Evolutionary conservation across 2,888 invertebrate genomes (phyloP).

Genomic region (Graphium colonna): DNA sequence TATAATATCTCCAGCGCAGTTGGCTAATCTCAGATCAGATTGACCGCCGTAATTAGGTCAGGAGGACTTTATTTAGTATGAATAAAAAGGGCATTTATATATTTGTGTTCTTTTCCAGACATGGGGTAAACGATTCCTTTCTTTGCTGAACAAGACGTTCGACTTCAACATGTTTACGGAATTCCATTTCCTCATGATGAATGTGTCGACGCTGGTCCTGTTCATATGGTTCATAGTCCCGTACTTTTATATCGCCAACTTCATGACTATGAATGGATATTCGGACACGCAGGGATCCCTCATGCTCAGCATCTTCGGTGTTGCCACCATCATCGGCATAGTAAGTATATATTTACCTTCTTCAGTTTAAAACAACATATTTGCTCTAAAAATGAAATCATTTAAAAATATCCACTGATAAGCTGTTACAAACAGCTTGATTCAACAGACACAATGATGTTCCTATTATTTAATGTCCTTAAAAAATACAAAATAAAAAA

Average conservation of each 20-base stretch:
- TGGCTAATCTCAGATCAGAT: too few relatives aligned
- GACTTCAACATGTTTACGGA: constrained; percentile 92
- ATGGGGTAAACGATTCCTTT: constrained; percentile 85
- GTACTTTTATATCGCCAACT: constrained; percentile 94
- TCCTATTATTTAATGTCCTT: too few relatives aligned
- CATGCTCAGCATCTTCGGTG: constrained; percentile 91
- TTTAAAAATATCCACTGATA: constrained; percentile 7
- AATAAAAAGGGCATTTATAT: too few relatives aligned
- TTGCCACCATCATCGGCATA: constrained; percentile 94
- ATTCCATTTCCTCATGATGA: constrained; percentile 90
- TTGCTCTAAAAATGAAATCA: too few relatives aligned
- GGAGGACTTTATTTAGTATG: too few relatives aligned
- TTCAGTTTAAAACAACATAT: too few relatives aligned
- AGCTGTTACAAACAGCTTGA: too few relatives aligned
- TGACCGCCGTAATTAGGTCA: too few relatives aligned
- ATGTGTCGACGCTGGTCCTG: constrained; percentile 92
- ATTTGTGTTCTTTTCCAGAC: constrained; percentile 83
- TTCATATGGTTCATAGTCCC: constrained; percentile 98
- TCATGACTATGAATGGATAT: constrained; percentile 82
- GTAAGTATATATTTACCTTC: constrained; percentile 76
- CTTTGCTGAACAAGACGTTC: constrained; percentile 85
- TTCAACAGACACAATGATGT: too few relatives aligned
- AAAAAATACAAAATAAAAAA: too few relatives aligned
- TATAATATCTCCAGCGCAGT: too few relatives aligned
- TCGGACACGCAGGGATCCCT: constrained; percentile 86